These are phyloP conservation scores for Agapornis canus DNA, from an alignment of 2,797 vertebrate genomes.

Conservation along the genomic window DNA sequence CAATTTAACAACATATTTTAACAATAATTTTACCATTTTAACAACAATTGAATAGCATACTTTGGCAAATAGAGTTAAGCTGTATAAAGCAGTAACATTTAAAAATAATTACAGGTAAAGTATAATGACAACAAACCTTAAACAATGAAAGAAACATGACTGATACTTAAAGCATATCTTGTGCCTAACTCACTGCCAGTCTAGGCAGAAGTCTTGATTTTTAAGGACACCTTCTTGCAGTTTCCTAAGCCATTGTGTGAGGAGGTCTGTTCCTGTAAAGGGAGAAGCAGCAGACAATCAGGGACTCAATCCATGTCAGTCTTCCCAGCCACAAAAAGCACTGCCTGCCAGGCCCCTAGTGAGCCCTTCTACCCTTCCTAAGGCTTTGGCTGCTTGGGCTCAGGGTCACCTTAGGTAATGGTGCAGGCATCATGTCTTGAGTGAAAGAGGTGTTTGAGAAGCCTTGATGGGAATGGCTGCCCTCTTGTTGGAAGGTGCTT, in stretches of 20 bases:
- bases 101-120: neutral
- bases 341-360: neutral
- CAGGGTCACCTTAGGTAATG: fast-evolving
- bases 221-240: neutral
- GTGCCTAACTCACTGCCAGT: neutral
- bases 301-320: fast-evolving
- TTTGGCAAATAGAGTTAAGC: neutral
- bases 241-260: neutral
- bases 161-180: neutral
- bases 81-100: neutral
- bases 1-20: neutral
- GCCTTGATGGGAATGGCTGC: neutral
- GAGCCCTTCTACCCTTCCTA: neutral
- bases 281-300: fast-evolving
- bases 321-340: neutral
- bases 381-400: neutral
- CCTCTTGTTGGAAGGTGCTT: neutral
- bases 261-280: neutral
- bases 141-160: neutral
- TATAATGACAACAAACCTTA: neutral
- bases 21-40: neutral
- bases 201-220: neutral
- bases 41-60: neutral
- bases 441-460: neutral
- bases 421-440: neutral